A percentile compares a stretch with the other conserved stretches of the same genome.
phyloP scores from a whole-genome alignment of 2,888 invertebrate species.

The Falcaria lacertinaria region DNA sequence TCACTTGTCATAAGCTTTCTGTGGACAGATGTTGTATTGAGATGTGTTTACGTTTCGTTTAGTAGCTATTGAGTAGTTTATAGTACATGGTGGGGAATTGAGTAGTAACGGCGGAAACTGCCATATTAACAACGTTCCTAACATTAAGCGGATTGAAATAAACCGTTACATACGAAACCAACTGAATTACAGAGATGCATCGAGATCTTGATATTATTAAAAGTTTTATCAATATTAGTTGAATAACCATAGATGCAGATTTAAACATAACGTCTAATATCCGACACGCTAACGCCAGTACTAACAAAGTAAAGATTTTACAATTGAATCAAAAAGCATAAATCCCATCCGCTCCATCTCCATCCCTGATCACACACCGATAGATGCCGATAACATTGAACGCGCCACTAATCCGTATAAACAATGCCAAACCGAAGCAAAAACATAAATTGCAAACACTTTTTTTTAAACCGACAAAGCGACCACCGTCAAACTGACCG shows the following conservation, averaged over 20 bases:
- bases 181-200: no score
- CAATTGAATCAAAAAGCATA: no score
- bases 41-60: conserved; percentile 17
- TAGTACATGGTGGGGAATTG: not conserved
- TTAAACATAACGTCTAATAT: no score
- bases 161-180: no score
- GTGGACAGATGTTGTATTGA: not conserved
- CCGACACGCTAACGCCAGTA: no score
- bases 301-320: no score
- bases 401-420: not conserved
- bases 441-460: not conserved
- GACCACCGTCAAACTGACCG: conserved; percentile 10
- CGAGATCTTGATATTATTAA: no score
- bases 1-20: not conserved
- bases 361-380: not conserved
- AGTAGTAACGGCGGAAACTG: not conserved
- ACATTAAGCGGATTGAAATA: no score
- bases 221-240: no score
- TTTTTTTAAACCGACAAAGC: conserved; percentile 3
- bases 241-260: no score
- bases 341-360: not conserved
- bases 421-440: not conserved
- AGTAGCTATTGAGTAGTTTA: not conserved
- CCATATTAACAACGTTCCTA: no score
- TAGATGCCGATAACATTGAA: not conserved